These are phyloP conservation scores for Phytoseiulus persimilis DNA, from an alignment of 2,888 invertebrate species.

Conservation along the genomic window DNA sequence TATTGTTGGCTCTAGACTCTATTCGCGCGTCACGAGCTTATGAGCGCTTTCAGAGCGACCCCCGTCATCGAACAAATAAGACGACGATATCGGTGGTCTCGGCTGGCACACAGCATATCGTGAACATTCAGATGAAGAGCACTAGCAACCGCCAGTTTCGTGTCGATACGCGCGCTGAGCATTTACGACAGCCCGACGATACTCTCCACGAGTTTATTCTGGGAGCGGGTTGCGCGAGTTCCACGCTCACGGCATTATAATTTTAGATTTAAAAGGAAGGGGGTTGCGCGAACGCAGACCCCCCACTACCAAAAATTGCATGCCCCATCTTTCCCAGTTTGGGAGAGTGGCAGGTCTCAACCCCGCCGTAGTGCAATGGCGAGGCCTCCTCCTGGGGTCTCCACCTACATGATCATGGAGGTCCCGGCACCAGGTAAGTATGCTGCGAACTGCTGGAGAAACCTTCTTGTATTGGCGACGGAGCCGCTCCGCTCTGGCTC, in stretches of 20 bases:
- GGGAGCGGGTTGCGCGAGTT: too few relatives aligned
- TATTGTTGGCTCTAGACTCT: too few relatives aligned
- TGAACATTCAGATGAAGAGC: too few relatives aligned
- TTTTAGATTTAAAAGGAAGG: constrained; percentile 35
- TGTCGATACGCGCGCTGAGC: too few relatives aligned
- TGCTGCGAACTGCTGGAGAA: neutral
- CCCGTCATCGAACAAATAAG: too few relatives aligned
- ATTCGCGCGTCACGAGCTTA: too few relatives aligned
- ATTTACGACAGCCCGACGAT: too few relatives aligned
- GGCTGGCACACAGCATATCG: too few relatives aligned
- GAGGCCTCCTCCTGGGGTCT: constrained; percentile 63
- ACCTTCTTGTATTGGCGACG: neutral
- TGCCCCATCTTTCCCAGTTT: constrained; percentile 65
- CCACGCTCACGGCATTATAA: neutral
- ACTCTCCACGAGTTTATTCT: too few relatives aligned
- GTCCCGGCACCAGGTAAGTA: constrained; percentile 66
- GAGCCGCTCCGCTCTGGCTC: neutral
- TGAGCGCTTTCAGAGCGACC: too few relatives aligned
- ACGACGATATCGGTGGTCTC: too few relatives aligned
- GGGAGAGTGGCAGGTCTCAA: constrained; percentile 67
- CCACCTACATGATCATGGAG: constrained; percentile 64
- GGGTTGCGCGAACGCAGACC: constrained; percentile 50
- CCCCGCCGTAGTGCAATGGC: constrained; percentile 65
- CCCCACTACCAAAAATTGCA: constrained; percentile 52
- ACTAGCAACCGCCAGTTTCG: too few relatives aligned